Percentiles rank a stretch among this genome's conserved stretches.
Conservation (phyloP, 2,797 vertebrate species). For the Siniperca undulata region DNA sequence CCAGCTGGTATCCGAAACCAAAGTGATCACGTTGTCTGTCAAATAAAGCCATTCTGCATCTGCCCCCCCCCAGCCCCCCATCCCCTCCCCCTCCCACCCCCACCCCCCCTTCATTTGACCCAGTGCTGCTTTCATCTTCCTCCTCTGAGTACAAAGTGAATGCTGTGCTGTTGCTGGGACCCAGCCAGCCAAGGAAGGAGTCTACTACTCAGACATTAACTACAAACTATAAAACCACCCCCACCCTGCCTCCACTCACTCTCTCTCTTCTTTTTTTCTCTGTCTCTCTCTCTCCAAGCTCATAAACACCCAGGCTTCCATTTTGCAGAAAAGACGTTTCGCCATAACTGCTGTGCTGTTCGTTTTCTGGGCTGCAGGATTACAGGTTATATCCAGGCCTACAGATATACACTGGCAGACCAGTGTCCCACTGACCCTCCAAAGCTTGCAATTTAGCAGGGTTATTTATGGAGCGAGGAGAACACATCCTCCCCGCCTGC, state of each 20-base stretch:
- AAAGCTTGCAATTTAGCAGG: slow-evolving; percentile 82
- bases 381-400: slow-evolving; percentile 78
- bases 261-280: slow-evolving; percentile 28
- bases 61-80: slow-evolving; percentile 44
- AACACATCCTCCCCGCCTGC: slow-evolving; percentile 70
- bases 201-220: slow-evolving; percentile 66
- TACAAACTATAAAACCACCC: slow-evolving; percentile 68
- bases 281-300: slow-evolving; percentile 55
- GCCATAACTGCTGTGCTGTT: slow-evolving; percentile 77
- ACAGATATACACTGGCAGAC: slow-evolving; percentile 79
- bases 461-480: slow-evolving; percentile 79
- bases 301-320: slow-evolving; percentile 68
- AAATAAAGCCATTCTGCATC: slow-evolving; percentile 54
- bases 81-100: too few relatives aligned
- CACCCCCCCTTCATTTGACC: slow-evolving; percentile 61
- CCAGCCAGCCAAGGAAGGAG: slow-evolving; percentile 72
- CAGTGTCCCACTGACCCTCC: slow-evolving; percentile 81
- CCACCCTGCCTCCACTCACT: slow-evolving; percentile 36
- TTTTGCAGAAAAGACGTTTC: slow-evolving; percentile 77
- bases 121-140: slow-evolving; percentile 73
- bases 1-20: slow-evolving; percentile 51
- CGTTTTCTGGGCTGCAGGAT: slow-evolving; percentile 77
- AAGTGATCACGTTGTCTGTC: slow-evolving; percentile 64
- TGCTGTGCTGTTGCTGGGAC: slow-evolving; percentile 75
- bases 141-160: slow-evolving; percentile 75